Conservation (phyloP, 2,113 vertebrate genomes). For the Stomatorhinus ivindoensis region DNA sequence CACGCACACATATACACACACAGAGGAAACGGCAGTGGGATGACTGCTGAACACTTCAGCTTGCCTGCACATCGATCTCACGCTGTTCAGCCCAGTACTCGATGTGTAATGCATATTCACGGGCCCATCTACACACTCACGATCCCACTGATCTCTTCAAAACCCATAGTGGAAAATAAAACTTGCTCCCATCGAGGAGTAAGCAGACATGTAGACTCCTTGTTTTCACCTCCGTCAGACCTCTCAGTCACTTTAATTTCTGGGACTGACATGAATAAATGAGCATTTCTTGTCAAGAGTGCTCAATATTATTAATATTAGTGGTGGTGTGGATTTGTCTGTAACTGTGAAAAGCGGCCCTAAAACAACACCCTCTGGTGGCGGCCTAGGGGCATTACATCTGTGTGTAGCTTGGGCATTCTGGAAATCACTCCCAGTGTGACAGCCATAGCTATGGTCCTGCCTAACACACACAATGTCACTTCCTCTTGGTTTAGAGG, state of each 20-base stretch:
- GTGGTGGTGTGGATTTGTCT: background rate
- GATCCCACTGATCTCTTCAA: background rate
- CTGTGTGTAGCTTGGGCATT: background rate
- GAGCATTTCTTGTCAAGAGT: background rate
- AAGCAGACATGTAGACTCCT: background rate
- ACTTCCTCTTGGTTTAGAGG: conserved; percentile 36
- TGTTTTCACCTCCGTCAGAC: background rate
- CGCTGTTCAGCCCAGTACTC: background rate
- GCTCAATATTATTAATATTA: background rate
- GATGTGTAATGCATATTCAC: background rate
- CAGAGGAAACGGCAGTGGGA: background rate
- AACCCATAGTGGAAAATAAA: background rate
- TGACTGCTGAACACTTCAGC: background rate
- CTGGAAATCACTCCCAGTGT: background rate
- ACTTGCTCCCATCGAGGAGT: background rate
- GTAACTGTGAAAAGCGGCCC: background rate
- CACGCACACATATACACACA: background rate
- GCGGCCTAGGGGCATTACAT: background rate
- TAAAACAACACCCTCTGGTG: conserved; percentile 15
- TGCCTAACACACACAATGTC: conserved; percentile 37
- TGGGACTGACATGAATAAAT: background rate
- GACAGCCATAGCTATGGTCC: conserved; percentile 23
- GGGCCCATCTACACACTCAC: background rate
- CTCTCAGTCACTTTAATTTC: background rate
- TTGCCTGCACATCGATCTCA: background rate